Conservation (phyloP, 2,113 vertebrate genomes). For the Hypocryptadius cinnamomeus region DNA sequence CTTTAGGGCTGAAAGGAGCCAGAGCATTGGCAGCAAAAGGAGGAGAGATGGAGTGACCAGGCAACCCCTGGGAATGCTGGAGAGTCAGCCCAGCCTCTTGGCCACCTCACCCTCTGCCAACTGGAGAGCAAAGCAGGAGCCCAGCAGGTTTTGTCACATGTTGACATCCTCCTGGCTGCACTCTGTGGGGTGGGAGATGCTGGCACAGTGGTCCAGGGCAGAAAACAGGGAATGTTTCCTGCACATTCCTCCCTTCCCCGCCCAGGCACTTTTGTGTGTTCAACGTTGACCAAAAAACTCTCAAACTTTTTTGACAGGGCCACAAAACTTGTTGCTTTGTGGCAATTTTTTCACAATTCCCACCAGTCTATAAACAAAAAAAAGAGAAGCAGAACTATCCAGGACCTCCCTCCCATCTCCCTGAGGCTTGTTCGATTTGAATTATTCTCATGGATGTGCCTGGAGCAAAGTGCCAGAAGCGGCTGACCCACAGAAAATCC, state of each 20-base stretch:
- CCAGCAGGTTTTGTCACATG: neutral
- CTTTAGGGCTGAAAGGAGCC: neutral
- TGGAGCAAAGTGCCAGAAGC: neutral
- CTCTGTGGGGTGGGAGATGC: neutral
- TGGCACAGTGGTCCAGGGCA: neutral
- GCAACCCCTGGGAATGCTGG: neutral
- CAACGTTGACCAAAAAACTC: accelerated
- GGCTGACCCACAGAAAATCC: neutral
- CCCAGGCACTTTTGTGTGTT: neutral
- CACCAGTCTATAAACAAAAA: neutral
- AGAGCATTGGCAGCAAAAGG: neutral
- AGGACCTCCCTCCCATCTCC: neutral
- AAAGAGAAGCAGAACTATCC: neutral
- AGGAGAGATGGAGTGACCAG: neutral
- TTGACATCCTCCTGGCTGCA: neutral
- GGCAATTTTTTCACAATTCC: too few species aligned
- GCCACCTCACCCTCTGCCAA: neutral
- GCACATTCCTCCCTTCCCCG: accelerated
- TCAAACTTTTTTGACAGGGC: neutral
- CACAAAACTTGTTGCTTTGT: neutral
- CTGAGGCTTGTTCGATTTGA: neutral
- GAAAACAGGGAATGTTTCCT: neutral
- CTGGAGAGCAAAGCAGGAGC: neutral
- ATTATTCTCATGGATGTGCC: neutral
- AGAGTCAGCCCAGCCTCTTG: neutral